Evolutionary conservation across 2,888 invertebrate genomes (phyloP), one percentile per base, ranked within the genome.

Genomic region (Sarcophaga caerulescens): DNA sequence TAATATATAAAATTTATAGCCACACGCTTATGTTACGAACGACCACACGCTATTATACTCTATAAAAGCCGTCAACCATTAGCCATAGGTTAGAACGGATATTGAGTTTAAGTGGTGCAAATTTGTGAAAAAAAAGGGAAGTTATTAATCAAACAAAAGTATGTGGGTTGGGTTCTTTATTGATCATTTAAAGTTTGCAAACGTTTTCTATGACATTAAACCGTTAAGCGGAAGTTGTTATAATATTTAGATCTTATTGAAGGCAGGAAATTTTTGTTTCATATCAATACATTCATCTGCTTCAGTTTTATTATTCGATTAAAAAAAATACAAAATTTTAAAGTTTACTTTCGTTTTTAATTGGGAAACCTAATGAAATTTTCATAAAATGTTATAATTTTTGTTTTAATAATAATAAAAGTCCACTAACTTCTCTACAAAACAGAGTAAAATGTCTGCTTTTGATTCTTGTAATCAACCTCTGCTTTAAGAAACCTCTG

Each of bases 71-170:
- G 2, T 35, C 35, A 35, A 35, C 35, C 35, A 35, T 3, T 8
- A 35, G 35, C 35, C 35, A 35, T 35, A 35, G 35, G 10, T 35
- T 35, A 44, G 44, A 78, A 66, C 77, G 76, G 81, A 81, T 75
- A 65, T 85, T 79, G 69, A 70, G 75, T 78, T 35, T 85, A 70
- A 70, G 69, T 73, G 78, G 12, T 71, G 60, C 47, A 47, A 47
- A 47, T 74, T 57, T 65, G 35, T 59, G 6, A 11, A 60, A 60
- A 68, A 84, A 47, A 84, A 62, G 78, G 87, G 84, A 86, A 84
- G 77, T 74, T 86, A 81, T 86, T 84, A 81, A 86, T 83, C 70
- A 84, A 81, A 84, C 77, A 81, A 77, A 83, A 57, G 45, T 35
- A 57, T 25, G 17, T 70, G 52, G 25, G 23, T 63, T 63, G 12